These are phyloP conservation scores for Acrossocheilus fasciatus DNA, from an alignment of 2,797 vertebrate genomes.

Conservation along the genomic window DNA sequence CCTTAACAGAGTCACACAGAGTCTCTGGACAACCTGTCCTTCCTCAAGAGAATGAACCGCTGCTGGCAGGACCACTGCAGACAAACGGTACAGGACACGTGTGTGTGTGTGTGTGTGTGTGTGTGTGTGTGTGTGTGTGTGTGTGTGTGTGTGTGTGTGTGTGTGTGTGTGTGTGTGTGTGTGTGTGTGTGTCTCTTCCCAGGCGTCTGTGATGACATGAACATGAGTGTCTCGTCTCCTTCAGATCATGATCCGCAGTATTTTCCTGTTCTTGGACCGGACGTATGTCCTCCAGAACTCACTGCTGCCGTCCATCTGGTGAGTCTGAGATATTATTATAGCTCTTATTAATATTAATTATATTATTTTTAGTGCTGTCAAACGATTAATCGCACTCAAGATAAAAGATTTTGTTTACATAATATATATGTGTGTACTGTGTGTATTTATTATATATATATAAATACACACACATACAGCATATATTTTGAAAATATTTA, in stretches of 20 bases:
- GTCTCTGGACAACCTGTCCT: slow-evolving; percentile 96
- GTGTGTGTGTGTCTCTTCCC: background rate
- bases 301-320: slow-evolving; percentile 99
- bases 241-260: slow-evolving; percentile 94
- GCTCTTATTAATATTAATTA: background rate
- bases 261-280: slow-evolving; percentile 99
- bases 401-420: too few relatives aligned
- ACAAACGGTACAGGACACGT: slow-evolving; percentile 89
- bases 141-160: background rate
- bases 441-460: too few relatives aligned
- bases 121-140: too few relatives aligned
- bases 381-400: too few relatives aligned
- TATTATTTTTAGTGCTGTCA: background rate
- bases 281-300: slow-evolving; percentile 99
- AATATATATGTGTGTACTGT: too few relatives aligned
- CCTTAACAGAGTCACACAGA: slow-evolving; percentile 77
- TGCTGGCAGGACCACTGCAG: slow-evolving; percentile 99
- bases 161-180: fast-evolving
- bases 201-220: background rate
- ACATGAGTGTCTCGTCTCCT: background rate
- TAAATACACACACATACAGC: too few relatives aligned
- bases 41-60: slow-evolving; percentile 98
- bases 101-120: background rate
- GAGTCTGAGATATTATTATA: slow-evolving; percentile 66
- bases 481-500: too few relatives aligned